Conservation (phyloP, 1,140 invertebrate genomes). For the Apis cerana region DNA sequence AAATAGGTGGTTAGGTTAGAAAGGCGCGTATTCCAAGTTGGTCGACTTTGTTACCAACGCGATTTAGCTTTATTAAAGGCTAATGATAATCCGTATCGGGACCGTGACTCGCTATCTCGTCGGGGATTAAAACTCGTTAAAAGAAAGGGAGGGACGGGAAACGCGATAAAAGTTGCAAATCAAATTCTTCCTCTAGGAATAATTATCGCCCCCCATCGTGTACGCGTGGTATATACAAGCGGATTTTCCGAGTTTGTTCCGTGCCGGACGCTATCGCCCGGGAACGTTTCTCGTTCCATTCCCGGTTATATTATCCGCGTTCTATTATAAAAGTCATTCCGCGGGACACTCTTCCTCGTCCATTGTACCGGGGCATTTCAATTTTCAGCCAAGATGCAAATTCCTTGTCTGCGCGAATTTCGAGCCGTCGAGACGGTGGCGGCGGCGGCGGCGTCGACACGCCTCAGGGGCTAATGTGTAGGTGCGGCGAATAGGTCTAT, state of each 20-base stretch:
- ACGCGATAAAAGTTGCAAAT: neutral
- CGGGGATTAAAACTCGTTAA: too few species aligned
- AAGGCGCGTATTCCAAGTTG: too few species aligned
- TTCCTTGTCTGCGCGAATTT: slow-evolving; percentile 52
- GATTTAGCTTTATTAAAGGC: too few species aligned
- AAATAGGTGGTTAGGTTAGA: too few species aligned
- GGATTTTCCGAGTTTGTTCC: neutral
- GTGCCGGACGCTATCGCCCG: slow-evolving; percentile 29
- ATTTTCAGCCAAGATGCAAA: slow-evolving; percentile 78
- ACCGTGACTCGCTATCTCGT: too few species aligned
- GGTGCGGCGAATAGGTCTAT: slow-evolving; percentile 54
- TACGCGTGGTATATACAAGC: too few species aligned
- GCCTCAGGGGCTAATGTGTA: slow-evolving; percentile 45
- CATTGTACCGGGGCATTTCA: slow-evolving; percentile 74
- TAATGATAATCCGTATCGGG: too few species aligned
- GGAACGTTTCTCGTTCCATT: slow-evolving; percentile 49
- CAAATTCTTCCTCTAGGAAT: neutral
- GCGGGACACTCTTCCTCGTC: slow-evolving; percentile 65
- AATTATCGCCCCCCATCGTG: neutral
- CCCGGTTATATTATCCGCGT: slow-evolving; percentile 65
- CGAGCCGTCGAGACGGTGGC: slow-evolving; percentile 33
- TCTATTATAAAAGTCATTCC: slow-evolving; percentile 77
- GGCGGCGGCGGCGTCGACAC: slow-evolving; percentile 36
- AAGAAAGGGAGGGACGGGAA: too few species aligned
- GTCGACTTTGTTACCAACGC: too few species aligned